Base-by-base conservation (phyloP, 1,140 invertebrate genomes). In the Lethocerus indicus region DNA sequence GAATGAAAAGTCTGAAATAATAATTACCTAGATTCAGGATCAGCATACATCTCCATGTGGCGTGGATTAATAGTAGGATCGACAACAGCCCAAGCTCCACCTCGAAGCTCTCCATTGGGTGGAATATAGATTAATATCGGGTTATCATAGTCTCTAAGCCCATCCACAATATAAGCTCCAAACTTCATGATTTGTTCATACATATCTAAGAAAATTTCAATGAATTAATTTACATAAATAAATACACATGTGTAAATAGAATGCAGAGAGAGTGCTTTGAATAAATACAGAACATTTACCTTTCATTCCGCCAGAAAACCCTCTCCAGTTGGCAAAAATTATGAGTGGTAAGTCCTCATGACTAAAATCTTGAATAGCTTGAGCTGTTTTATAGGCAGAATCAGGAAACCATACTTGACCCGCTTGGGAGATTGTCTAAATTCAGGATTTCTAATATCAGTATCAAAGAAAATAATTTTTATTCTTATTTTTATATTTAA, bases 331-430 rank as follows among this genome's bases (percentile, higher is more conserved):
- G 21, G 96, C 95, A 68, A 99, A 96, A 21, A 99, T 90, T 26
- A 99, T 81, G n/a, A 99, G 71, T 0, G 96, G 96, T 6, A 99
- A 66, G 56, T 86, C 85, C 70, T 99, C 96, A 42, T 78, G 76
- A 25, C 82, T 83, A 65, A 99, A 98, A 69, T 99, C 94, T 65
- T 87, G 83, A 54, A 99, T 97, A 2, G 87, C 90, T 62, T 97
- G 90, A 0, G 93, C 82, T 1, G 94, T 98, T 69, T 98, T 96
- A 63, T 89, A 96, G 0, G 95, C 87, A 0, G 94, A 98, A 63
- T 98, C 95, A 0, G 95, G 95, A 71, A 94, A 98, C 95, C 95
- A 98, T 0, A 99, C 96, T 71, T 98, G 89, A 14, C 87, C 87
- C 24, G 87, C 87, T 71, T 91, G 87, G 35, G 82, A 81, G 2